Conservation (phyloP, 2,113 vertebrate species). For the Forbesichthys papilliferus region DNA sequence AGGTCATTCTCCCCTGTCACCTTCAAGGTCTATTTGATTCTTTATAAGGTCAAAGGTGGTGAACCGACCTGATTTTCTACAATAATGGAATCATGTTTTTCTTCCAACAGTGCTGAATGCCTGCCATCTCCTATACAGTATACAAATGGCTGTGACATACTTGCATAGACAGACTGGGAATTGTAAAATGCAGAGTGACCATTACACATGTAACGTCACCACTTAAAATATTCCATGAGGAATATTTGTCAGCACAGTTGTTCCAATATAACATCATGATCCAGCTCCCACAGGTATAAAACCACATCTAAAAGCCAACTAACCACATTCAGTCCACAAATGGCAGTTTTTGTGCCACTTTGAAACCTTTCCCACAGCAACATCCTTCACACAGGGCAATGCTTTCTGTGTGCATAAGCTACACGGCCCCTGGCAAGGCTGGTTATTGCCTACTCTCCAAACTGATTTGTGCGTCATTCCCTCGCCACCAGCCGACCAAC, state of each 20-base stretch:
- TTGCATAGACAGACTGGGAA: too few species aligned
- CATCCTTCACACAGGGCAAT: conserved; percentile 24
- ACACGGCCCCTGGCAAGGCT: conserved; percentile 25
- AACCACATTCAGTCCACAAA: not conserved
- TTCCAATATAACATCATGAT: not conserved
- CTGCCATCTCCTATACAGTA: too few species aligned
- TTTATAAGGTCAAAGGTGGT: conserved; percentile 26
- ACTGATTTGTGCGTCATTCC: conserved; percentile 52
- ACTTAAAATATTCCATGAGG: too few species aligned
- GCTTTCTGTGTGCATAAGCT: conserved; percentile 30
- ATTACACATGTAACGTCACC: too few species aligned
- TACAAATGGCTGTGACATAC: too few species aligned
- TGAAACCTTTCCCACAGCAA: conserved; percentile 20
- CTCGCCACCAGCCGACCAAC: conserved; percentile 20
- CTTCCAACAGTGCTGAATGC: too few species aligned
- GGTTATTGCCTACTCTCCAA: conserved; percentile 45
- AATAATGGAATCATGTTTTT: conserved; percentile 2
- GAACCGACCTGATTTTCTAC: not conserved
- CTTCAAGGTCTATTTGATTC: not conserved
- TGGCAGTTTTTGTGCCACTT: conserved; percentile 16
- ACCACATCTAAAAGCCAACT: conserved; percentile 1
- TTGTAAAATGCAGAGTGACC: too few species aligned
- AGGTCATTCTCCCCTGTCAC: not conserved
- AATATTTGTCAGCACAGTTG: too few species aligned
- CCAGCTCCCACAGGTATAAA: not conserved